Percentiles rank a stretch among this genome's conserved stretches.
Conservation (phyloP, 2,113 vertebrate species). For the Dicrurus megarhynchus region DNA sequence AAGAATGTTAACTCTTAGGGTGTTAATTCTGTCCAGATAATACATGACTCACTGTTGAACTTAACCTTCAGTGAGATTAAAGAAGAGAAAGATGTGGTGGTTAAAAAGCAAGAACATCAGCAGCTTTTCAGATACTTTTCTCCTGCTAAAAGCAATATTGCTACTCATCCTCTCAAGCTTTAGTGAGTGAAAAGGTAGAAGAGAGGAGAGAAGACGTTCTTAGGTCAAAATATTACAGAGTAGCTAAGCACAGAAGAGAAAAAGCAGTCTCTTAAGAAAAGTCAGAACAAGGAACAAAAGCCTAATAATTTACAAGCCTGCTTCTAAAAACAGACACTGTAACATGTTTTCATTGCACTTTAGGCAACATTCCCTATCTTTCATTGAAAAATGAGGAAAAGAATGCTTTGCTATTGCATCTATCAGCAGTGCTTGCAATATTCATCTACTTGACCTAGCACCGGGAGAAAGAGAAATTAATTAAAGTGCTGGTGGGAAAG, state of each 20-base stretch:
- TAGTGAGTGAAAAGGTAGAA: neutral
- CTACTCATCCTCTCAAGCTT: neutral
- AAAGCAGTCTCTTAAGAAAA: neutral
- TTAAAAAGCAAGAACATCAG: neutral
- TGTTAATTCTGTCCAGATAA: neutral
- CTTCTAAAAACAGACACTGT: neutral
- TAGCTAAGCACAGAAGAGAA: neutral
- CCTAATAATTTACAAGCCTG: neutral
- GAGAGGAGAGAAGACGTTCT: neutral
- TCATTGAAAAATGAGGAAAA: neutral
- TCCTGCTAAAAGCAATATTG: neutral
- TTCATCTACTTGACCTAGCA: neutral
- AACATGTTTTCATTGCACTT: conserved; percentile 6
- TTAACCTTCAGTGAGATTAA: neutral
- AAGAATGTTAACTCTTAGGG: neutral
- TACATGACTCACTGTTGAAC: neutral
- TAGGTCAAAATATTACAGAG: neutral
- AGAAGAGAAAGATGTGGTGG: neutral
- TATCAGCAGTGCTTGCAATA: conserved; percentile 21
- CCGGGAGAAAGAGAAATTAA: neutral
- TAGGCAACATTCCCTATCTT: neutral
- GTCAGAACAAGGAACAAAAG: neutral
- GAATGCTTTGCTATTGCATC: neutral
- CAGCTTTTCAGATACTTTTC: neutral
- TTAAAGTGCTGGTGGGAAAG: conserved; percentile 1